phyloP scores from a whole-genome alignment of 2,113 vertebrate genomes.

The Cyprinodon brontotheroides region DNA sequence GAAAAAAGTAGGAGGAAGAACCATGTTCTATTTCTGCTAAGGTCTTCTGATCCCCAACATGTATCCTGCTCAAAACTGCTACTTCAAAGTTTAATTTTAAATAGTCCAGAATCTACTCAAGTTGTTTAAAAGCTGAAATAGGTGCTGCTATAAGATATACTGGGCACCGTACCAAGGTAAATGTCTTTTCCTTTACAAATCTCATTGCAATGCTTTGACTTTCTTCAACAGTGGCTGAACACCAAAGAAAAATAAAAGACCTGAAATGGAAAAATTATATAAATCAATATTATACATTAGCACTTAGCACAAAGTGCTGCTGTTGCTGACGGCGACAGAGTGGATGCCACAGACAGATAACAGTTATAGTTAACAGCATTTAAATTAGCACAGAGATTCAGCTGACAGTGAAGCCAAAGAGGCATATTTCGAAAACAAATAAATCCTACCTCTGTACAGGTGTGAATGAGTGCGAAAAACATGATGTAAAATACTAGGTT shows the following conservation, averaged over 20 bases:
- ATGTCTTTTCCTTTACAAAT: conserved; percentile 23
- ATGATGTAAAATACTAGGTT: neutral
- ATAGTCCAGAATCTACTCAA: conserved; percentile 33
- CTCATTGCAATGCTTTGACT: conserved; percentile 21
- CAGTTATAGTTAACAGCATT: conserved; percentile 15
- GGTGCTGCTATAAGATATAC: conserved; percentile 20
- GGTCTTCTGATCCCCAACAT: conserved; percentile 58
- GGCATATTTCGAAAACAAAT: conserved; percentile 25
- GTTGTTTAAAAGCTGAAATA: conserved; percentile 22
- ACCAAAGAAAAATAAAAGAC: conserved; percentile 33
- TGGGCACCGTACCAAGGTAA: conserved; percentile 11
- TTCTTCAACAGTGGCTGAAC: conserved; percentile 5
- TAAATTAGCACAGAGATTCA: conserved; percentile 24
- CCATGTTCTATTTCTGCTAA: conserved; percentile 59
- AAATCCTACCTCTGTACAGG: conserved; percentile 18
- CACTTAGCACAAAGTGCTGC: conserved; percentile 26
- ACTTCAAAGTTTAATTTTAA: conserved; percentile 61
- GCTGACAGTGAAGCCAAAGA: neutral
- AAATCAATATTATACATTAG: conserved; percentile 36
- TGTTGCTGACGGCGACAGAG: neutral
- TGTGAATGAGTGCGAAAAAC: conserved; percentile 54
- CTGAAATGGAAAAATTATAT: conserved; percentile 16
- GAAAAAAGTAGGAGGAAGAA: conserved; percentile 21
- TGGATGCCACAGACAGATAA: conserved; percentile 18
- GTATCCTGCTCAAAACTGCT: conserved; percentile 45